Evolutionary conservation across 2,888 invertebrate genomes (phyloP).

Genomic region (Limnephilus marmoratus): DNA sequence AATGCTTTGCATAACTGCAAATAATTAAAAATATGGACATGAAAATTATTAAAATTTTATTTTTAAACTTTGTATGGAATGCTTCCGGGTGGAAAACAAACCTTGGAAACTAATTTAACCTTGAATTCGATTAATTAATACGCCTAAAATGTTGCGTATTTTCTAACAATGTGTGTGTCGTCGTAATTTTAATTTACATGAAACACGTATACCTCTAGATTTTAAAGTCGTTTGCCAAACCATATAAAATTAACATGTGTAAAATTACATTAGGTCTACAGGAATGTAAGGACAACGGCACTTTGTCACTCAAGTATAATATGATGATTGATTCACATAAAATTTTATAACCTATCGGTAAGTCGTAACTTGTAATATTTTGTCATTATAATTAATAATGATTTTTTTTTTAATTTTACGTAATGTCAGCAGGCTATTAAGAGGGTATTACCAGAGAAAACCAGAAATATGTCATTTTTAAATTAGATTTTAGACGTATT

Average conservation of each 20-base stretch:
- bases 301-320: neutral
- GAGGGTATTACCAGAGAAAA: too few relatives aligned
- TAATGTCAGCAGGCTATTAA: neutral
- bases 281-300: neutral
- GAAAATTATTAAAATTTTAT: neutral
- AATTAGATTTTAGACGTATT: too few relatives aligned
- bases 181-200: neutral
- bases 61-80: neutral
- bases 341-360: neutral
- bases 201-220: neutral
- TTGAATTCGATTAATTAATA: conserved; percentile 22
- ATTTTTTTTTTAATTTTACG: neutral
- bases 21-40: neutral
- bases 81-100: conserved; percentile 9
- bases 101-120: neutral
- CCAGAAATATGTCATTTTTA: too few relatives aligned
- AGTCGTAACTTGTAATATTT: neutral
- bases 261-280: neutral
- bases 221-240: neutral
- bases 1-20: too few relatives aligned
- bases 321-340: neutral
- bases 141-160: conserved; percentile 22
- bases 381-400: neutral
- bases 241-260: neutral
- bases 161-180: neutral